Conservation (phyloP, 64 coral and sea anemone genomes). For the Pocillopora damicornis region DNA sequence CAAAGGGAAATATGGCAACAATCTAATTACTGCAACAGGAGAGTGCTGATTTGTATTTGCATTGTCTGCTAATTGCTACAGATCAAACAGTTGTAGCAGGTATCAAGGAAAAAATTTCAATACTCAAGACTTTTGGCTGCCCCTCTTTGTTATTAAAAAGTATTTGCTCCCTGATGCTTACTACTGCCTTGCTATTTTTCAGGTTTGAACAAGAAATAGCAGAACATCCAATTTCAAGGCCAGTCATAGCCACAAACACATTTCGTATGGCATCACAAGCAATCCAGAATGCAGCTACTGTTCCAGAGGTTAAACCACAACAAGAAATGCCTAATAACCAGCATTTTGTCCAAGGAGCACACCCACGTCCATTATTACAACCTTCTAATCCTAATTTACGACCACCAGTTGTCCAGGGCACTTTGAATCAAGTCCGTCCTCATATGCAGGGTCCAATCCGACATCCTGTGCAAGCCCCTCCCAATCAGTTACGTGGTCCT, state of each 20-base stretch:
- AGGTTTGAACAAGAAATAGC: slow-evolving; percentile 99
- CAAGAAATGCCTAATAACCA: background rate
- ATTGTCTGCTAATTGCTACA: no score
- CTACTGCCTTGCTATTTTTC: background rate
- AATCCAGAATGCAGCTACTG: slow-evolving; percentile 69
- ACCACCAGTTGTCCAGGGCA: slow-evolving; percentile 39
- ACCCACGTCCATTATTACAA: slow-evolving; percentile 6
- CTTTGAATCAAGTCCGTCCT: slow-evolving; percentile 28
- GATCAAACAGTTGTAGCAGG: no score
- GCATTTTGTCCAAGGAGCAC: background rate
- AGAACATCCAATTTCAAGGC: slow-evolving; percentile 69
- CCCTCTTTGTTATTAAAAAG: background rate
- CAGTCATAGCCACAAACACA: slow-evolving; percentile 82
- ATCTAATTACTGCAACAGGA: no score
- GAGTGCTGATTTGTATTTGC: no score
- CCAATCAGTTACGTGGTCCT: slow-evolving; percentile 44
- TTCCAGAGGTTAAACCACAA: slow-evolving; percentile 39
- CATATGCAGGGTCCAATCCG: slow-evolving; percentile 25
- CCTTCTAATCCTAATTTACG: background rate
- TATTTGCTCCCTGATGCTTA: no score
- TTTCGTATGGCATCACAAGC: slow-evolving; percentile 84
- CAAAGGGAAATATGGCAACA: no score
- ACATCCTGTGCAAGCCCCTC: slow-evolving; percentile 32
- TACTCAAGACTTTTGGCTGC: no score
- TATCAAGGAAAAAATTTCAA: no score